Evolutionary conservation across 2,888 invertebrate species (phyloP), one percentile per base, ranked within the genome.

Genomic region (Ochropleura leucogaster): DNA sequence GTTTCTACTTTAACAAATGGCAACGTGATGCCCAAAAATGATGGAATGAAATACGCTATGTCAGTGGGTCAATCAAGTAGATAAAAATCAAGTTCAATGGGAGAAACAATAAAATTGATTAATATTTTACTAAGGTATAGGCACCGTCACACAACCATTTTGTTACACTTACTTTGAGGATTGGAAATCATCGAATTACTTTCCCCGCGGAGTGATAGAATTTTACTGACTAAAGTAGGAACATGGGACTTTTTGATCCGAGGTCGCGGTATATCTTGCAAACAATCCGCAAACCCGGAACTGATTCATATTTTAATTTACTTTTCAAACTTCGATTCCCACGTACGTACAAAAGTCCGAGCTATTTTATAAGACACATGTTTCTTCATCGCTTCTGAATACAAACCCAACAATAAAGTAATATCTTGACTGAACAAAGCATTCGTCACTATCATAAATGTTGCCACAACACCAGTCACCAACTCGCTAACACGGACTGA

Each of bases 401-500:
- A 72, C n/a, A 60, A 44, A 30, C 12, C 16, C 57, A 30, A 46
- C 12, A 46, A 30, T 60, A 40, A 51, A 51, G n/a, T 47, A 4
- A 46, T n/a, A 7, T n/a, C 51, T 7, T 51, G 30, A 1, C 30
- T 30, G 30, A 49, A 18, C 44, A 60, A 44, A 49, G 44, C 30
- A 63, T 20, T 20, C 44, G 16, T 30, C 55, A n/a, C 49, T n/a
- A 46, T 74, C 64, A 65, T 44, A 59, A 59, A 44, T n/a, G 5
- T 57, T 14, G 44, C 44, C 7, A n/a, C 46, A 51, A 46, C 30
- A 46, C 20, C 42, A 64, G 30, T 40, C 7, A 46, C 40, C 47
- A 20, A 9, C 51, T 62, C 18, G 46, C 51, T 62, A 42, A 46
- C 49, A 40, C 8, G 9, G n/a, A 16, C 47, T 57, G 57, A 44